phyloP scores from a whole-genome alignment of 2,888 invertebrate genomes.

The Harpalus rufipes region DNA sequence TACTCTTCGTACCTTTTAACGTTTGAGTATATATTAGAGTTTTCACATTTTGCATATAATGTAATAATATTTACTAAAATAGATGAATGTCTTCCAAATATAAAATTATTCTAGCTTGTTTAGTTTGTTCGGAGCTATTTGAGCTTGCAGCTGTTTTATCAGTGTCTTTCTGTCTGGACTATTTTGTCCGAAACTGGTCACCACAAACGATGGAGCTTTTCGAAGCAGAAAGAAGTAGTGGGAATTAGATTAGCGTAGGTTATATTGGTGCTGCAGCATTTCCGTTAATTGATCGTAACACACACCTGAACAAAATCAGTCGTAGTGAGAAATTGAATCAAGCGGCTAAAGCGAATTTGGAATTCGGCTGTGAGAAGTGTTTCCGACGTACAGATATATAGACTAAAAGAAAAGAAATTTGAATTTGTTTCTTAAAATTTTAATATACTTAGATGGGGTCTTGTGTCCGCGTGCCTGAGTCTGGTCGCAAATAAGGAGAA shows the following conservation, averaged over 20 bases:
- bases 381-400: slow-evolving; percentile 18
- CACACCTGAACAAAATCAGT: slow-evolving; percentile 51
- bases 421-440: neutral
- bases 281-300: slow-evolving; percentile 54
- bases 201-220: neutral
- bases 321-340: slow-evolving; percentile 41
- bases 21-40: too few relatives aligned
- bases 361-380: slow-evolving; percentile 36
- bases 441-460: too few relatives aligned
- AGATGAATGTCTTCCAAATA: too few relatives aligned
- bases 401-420: neutral
- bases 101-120: too few relatives aligned
- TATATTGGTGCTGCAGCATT: slow-evolving; percentile 20
- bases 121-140: neutral
- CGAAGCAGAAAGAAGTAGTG: slow-evolving; percentile 20
- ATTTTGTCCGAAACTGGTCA: neutral
- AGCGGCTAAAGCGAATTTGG: slow-evolving; percentile 39
- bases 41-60: too few relatives aligned
- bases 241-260: slow-evolving; percentile 20
- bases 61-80: too few relatives aligned
- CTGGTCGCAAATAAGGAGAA: too few relatives aligned
- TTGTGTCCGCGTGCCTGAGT: too few relatives aligned
- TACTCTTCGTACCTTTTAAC: too few relatives aligned
- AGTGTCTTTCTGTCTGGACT: neutral
- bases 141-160: neutral